Base-by-base conservation (phyloP, 2,888 invertebrate species). In the Dicranocentrus wangi region DNA sequence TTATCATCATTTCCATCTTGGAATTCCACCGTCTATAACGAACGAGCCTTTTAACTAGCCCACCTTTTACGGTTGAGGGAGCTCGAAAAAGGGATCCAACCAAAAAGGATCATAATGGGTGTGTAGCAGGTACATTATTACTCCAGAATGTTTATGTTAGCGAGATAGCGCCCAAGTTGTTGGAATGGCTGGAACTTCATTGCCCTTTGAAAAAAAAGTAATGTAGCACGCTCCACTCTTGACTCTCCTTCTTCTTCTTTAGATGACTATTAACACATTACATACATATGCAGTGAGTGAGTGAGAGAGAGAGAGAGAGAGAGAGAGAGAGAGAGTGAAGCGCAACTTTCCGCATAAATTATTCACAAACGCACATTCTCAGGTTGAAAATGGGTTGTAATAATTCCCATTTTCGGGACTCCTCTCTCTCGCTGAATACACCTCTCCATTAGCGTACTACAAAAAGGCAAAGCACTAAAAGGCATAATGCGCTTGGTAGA, bases 341-440 rank as follows among this genome's bases (percentile, higher is more conserved):
- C 66, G 7, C 77, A 77, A 77, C 61, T 77, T 77, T 69, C 21
- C n/a, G 69, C 77, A 77, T 77, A 77, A 77, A 77, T 77, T 69
- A 77, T 77, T 69, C 61, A 69, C 39, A 69, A 77, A 61, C 32
- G 61, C 61, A 53, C 69, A 32, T 51, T 42, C 21, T 61, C 10
- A 76, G 60, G 66, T 17, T 39, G 39, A 32, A 53, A 77, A 77
- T 77, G 69, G 51, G 51, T 58, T 42, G 61, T 68, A 68, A 25
- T 68, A 68, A 25, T 51, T 51, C 51, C 28, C 28, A 23, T 43
- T 42, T 43, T 65, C 53, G n/a, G 61, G 5, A 32, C n/a, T 32
- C 47, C 13, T 47, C n/a, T 39, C n/a, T 10, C 55, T 19, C 8
- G 2, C n/a, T 25, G 17, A 19, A 55, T 2, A n/a, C 7, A n/a